These are phyloP conservation scores for Nymphalis io DNA, from an alignment of 1,140 invertebrate species.

Conservation along the genomic window DNA sequence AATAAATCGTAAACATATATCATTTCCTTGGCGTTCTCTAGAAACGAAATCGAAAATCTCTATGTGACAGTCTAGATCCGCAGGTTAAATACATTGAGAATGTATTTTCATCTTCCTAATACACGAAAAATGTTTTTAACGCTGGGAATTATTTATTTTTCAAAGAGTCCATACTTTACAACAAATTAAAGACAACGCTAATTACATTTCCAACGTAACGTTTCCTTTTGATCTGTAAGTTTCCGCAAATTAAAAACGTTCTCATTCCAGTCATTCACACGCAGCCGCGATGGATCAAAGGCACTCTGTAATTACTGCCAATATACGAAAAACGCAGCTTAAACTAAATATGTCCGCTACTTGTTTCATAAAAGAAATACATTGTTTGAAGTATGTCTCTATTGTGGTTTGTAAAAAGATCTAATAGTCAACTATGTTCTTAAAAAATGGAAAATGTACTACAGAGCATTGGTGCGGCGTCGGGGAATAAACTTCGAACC, in stretches of 20 bases:
- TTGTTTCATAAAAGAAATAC: no score
- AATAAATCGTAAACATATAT: no score
- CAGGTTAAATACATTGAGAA: no score
- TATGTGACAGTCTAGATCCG: no score
- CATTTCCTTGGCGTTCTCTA: no score
- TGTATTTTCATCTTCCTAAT: not conserved
- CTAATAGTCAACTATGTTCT: no score
- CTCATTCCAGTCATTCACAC: constrained; percentile 21
- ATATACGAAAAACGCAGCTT: constrained; percentile 3
- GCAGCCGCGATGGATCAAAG: constrained; percentile 4
- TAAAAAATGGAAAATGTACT: no score
- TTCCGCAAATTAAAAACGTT: constrained; percentile 21
- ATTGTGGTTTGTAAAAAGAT: no score
- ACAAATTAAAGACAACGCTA: constrained; percentile 13
- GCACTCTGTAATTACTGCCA: constrained; percentile 1
- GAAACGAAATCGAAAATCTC: no score
- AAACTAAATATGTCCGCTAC: not conserved
- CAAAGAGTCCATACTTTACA: not conserved
- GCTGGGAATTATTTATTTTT: not conserved
- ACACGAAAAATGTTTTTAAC: not conserved
- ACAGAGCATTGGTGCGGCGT: no score
- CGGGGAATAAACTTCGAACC: no score
- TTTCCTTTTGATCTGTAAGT: constrained; percentile 25
- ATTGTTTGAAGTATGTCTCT: no score
- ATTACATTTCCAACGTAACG: constrained; percentile 17